These are phyloP conservation scores for Drosophila pallidifrons DNA, from an alignment of 1,140 invertebrate genomes.

Conservation along the genomic window DNA sequence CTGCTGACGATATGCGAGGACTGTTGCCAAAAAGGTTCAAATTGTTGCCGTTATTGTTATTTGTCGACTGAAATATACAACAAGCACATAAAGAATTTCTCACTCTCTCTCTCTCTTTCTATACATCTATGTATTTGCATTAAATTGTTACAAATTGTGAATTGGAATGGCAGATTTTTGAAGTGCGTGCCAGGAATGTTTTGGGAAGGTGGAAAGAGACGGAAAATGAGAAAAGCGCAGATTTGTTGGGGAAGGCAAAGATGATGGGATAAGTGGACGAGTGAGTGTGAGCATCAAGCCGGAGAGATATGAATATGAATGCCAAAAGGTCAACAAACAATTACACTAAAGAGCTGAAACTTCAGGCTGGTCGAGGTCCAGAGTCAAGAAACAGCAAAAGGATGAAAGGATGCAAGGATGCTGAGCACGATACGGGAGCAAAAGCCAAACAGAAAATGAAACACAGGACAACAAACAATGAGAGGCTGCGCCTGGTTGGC, in stretches of 20 bases:
- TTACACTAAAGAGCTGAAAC: slow-evolving; percentile 36
- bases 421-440: slow-evolving; percentile 27
- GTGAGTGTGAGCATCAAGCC: neutral
- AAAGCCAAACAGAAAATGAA: slow-evolving; percentile 41
- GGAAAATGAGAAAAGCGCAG: slow-evolving; percentile 8
- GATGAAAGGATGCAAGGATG: slow-evolving; percentile 17
- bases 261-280: neutral
- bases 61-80: slow-evolving; percentile 34
- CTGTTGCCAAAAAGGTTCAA: slow-evolving; percentile 39
- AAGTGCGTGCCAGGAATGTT: slow-evolving; percentile 31
- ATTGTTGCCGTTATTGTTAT: slow-evolving; percentile 26
- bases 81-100: slow-evolving; percentile 7
- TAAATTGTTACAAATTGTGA: slow-evolving; percentile 42
- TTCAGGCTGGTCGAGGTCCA: neutral
- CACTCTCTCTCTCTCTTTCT: too few species aligned
- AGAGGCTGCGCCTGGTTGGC: slow-evolving; percentile 45
- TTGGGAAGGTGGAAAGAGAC: neutral
- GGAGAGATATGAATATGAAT: slow-evolving; percentile 46
- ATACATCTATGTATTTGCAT: slow-evolving; percentile 35
- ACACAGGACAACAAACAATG: slow-evolving; percentile 50
- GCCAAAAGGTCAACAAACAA: slow-evolving; percentile 57
- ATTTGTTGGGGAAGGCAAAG: slow-evolving; percentile 12
- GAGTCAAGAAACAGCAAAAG: slow-evolving; percentile 17
- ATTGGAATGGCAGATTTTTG: neutral
- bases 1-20: slow-evolving; percentile 24